Base-by-base conservation (phyloP, 2,888 invertebrate species). In the Cotesia congregata region DNA sequence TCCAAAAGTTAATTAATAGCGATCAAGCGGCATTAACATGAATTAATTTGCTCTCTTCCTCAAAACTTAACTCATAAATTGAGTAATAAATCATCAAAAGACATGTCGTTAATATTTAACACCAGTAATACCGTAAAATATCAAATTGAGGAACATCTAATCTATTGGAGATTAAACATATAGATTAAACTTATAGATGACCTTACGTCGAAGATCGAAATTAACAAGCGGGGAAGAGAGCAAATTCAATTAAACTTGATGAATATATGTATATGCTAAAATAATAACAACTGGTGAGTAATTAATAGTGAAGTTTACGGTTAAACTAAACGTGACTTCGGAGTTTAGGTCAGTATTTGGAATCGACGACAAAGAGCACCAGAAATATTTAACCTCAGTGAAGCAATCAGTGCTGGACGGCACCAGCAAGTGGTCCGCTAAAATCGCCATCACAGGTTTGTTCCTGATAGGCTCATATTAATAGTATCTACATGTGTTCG, bases 401-500 rank as follows among this genome's bases (percentile, higher is more conserved):
- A 98, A 99, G 93, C 98, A 98, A 92, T 97, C 97, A 89, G 98
- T 99, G 88, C 93, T 99, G 91, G 98, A 99, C 92, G 99, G 99
- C 89, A 99, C 98, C 85, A 98, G 98, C 90, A 99, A 99, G 93
- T 99, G 99, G 99, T 98, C 98, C 89, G 98, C 98, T 89, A 99
- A 99, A 94, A 98, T 99, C 92, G 98, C 98, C 90, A 98, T 99
- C 91, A 99, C 98, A 96, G 98, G 98, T 98, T 95, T 94, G 97
- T 93, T 90, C 90, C n/a, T 68, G 50, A 41, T 69, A 62, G 59
- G 59, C 40, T 61, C 59, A 68, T 59, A 78, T 39, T 69, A 64
- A 75, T 77, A 79, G 2, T 74, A 72, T 77, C 77, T 74, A 77
- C 73, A 77, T 80, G 76, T 81, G 62, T 70, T 12, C 50, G 50